These are phyloP conservation scores for Luperina testacea DNA, from an alignment of 2,888 invertebrate genomes.

Conservation along the genomic window DNA sequence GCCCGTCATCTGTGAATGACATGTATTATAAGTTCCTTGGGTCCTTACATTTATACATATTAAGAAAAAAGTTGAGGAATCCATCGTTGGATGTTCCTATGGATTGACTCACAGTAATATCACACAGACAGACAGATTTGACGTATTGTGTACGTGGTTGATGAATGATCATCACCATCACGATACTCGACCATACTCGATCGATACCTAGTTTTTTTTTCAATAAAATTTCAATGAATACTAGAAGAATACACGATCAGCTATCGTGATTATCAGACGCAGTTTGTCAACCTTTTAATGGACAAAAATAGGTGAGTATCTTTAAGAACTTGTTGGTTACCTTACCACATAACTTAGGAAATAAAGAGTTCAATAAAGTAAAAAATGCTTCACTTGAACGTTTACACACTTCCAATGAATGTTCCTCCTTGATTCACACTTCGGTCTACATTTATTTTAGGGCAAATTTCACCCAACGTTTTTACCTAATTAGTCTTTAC, in stretches of 20 bases:
- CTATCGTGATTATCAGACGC: background rate
- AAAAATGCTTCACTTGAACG: background rate
- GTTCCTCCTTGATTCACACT: background rate
- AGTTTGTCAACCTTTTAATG: background rate
- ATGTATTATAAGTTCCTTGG: constrained; percentile 5
- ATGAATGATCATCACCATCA: background rate
- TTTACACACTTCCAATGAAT: background rate
- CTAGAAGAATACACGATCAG: background rate
- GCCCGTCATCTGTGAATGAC: constrained; percentile 47
- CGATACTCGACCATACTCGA: background rate
- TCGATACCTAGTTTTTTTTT: background rate
- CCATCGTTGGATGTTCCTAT: background rate
- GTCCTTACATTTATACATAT: constrained; percentile 9
- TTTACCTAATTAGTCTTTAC: background rate
- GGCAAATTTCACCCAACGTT: no score
- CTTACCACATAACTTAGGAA: background rate
- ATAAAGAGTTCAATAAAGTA: background rate
- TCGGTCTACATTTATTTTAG: background rate
- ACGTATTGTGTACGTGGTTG: background rate
- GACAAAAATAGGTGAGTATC: background rate
- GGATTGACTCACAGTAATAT: background rate
- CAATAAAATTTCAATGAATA: background rate
- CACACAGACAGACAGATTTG: background rate
- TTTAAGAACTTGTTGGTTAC: background rate
- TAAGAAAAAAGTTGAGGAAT: background rate